Evolutionary conservation across 1,140 invertebrate genomes (phyloP).

Genomic region (Tetramorium parvispinum): DNA sequence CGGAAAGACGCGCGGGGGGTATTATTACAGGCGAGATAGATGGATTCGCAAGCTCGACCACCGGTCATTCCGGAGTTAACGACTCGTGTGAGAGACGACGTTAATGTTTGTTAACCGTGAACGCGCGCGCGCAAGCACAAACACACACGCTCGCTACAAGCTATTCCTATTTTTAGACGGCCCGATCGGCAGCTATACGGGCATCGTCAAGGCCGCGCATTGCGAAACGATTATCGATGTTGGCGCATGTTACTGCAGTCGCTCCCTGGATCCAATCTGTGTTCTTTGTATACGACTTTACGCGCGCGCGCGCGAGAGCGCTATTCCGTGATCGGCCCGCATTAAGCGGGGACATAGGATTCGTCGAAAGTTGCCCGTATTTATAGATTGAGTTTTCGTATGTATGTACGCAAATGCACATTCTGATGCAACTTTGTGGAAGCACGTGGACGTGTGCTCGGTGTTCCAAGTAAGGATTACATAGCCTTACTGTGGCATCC

Average conservation of each 20-base stretch:
- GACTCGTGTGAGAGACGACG: conserved; percentile 65
- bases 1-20: conserved; percentile 5
- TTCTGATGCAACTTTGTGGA: conserved; percentile 1
- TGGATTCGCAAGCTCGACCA: conserved; percentile 30
- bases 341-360: neutral
- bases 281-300: conserved; percentile 23
- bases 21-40: conserved; percentile 25
- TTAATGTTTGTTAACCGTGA: conserved; percentile 71
- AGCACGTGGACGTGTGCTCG: neutral
- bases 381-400: neutral
- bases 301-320: neutral
- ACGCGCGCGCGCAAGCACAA: too few relatives aligned
- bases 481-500: neutral
- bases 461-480: conserved; percentile 32
- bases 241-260: conserved; percentile 49
- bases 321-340: neutral
- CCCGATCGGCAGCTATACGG: conserved; percentile 66
- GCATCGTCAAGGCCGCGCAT: conserved; percentile 79
- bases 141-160: neutral
- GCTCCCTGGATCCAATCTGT: conserved; percentile 2
- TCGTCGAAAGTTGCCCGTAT: neutral
- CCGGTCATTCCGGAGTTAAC: conserved; percentile 67
- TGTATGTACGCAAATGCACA: neutral
- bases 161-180: conserved; percentile 75
- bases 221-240: conserved; percentile 75